phyloP scores from a whole-genome alignment of 2,888 invertebrate genomes.

The Tuta absoluta region DNA sequence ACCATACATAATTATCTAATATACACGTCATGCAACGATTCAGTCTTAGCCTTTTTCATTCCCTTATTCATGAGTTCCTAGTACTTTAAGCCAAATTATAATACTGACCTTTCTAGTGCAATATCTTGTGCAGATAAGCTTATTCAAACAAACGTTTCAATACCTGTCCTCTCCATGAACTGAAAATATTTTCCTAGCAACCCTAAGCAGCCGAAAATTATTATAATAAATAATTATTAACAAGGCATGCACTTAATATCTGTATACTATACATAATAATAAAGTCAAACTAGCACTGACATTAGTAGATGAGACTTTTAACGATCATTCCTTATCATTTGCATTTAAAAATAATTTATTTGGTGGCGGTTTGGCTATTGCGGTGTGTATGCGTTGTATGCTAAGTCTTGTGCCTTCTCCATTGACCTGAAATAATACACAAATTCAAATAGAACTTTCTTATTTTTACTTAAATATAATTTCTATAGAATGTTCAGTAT shows the following conservation, averaged over 20 bases:
- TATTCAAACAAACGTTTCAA: constrained; percentile 10
- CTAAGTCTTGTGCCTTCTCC: constrained; percentile 79
- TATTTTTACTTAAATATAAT: neutral
- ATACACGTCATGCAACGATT: constrained; percentile 35
- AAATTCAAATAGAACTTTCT: neutral
- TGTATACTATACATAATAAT: constrained; percentile 28
- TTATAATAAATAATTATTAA: constrained; percentile 1
- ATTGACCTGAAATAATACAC: constrained; percentile 62
- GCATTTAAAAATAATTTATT: constrained; percentile 37
- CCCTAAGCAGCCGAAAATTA: constrained; percentile 15
- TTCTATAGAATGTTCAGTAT: no score
- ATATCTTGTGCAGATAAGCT: constrained; percentile 8
- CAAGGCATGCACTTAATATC: constrained; percentile 19
- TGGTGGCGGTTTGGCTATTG: constrained; percentile 65
- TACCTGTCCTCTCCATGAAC: neutral
- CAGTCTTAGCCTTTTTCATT: constrained; percentile 28
- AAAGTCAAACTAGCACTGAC: constrained; percentile 23
- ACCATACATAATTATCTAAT: constrained; percentile 42
- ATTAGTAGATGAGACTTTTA: constrained; percentile 24
- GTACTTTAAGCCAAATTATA: constrained; percentile 10
- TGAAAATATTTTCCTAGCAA: constrained; percentile 12
- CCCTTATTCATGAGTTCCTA: constrained; percentile 1
- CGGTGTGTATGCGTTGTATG: constrained; percentile 81
- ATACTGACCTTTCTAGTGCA: constrained; percentile 27
- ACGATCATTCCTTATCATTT: constrained; percentile 34